A percentile compares a stretch with the other conserved stretches of the same genome.
phyloP scores from a whole-genome alignment of 2,797 vertebrate genomes.

The Pipistrellus pipistrellus region DNA sequence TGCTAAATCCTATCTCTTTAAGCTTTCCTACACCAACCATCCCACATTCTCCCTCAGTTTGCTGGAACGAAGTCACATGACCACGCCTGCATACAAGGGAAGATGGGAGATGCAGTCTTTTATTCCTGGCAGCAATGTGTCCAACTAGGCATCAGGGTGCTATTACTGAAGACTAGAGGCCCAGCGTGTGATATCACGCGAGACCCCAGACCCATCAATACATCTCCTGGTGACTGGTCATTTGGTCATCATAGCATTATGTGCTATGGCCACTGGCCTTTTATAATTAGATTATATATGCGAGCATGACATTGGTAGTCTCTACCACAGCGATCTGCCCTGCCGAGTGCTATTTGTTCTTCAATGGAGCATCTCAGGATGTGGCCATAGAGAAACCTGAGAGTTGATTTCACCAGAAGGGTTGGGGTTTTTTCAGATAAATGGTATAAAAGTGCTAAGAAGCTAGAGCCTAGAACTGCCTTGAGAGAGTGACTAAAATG shows the following conservation, averaged over 20 bases:
- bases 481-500: slow-evolving; percentile 34
- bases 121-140: not conserved
- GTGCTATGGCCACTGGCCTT: too few relatives aligned
- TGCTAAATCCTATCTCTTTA: not conserved
- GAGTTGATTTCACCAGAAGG: not conserved
- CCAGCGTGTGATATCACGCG: too few relatives aligned
- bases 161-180: not conserved
- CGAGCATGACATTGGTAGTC: not conserved
- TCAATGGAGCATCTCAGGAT: not conserved
- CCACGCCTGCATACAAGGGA: not conserved
- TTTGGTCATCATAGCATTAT: too few relatives aligned
- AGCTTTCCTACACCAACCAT: not conserved
- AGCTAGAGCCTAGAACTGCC: slow-evolving; percentile 23
- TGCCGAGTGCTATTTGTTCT: not conserved
- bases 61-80: not conserved
- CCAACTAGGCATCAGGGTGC: not conserved
- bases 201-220: too few relatives aligned
- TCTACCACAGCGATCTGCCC: not conserved
- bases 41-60: not conserved
- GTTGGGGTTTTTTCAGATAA: slow-evolving; percentile 24
- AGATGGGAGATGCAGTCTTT: not conserved
- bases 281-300: not conserved
- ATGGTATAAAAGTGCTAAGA: not conserved
- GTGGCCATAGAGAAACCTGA: not conserved
- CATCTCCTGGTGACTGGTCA: too few relatives aligned